Evolutionary conservation across 2,113 vertebrate genomes (phyloP).

Genomic region (Phodopus roborovskii): DNA sequence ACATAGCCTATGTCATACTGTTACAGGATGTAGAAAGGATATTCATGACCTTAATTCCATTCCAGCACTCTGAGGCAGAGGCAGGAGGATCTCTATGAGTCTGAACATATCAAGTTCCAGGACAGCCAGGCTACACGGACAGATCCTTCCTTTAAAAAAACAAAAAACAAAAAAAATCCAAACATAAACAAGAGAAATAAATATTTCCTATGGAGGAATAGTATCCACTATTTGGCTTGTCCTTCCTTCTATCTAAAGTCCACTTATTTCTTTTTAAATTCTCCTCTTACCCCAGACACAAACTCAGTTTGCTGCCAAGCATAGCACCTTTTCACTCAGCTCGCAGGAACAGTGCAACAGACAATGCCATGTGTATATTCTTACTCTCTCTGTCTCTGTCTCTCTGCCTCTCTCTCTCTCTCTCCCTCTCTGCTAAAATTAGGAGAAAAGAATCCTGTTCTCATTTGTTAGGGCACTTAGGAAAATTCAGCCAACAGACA

Average conservation of each 20-base stretch:
- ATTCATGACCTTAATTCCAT: neutral
- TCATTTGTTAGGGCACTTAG: neutral
- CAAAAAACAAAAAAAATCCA: neutral
- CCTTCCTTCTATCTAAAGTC: neutral
- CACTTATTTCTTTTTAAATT: neutral
- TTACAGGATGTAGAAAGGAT: neutral
- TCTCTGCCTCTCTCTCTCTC: neutral
- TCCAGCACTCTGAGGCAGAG: neutral
- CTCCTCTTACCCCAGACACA: neutral
- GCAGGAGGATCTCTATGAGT: neutral
- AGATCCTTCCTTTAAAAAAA: neutral
- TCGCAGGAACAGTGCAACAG: neutral
- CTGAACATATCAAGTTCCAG: neutral
- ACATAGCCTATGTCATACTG: neutral
- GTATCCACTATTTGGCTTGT: neutral
- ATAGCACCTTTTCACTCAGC: neutral
- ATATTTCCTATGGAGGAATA: neutral
- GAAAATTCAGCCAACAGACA: slow-evolving; percentile 35
- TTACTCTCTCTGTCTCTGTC: neutral
- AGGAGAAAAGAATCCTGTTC: neutral
- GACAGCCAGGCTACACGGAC: neutral
- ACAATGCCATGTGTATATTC: neutral
- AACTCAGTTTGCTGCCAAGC: neutral
- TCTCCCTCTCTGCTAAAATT: neutral
- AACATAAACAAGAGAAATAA: neutral